Evolutionary conservation across 2,888 invertebrate species (phyloP).

Genomic region (Parasteatoda lunata): DNA sequence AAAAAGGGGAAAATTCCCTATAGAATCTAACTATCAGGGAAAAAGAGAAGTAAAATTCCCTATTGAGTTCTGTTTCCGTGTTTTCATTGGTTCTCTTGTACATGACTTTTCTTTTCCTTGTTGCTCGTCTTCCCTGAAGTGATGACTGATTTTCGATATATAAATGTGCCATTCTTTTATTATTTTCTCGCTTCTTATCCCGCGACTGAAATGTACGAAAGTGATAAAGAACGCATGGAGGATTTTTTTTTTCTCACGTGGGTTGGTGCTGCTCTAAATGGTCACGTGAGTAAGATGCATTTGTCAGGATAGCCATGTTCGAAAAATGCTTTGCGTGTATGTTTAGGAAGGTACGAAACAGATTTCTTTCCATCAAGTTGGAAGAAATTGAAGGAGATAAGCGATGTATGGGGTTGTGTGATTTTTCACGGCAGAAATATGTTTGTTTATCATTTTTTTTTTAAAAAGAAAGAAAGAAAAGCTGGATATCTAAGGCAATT

Average conservation of each 20-base stretch:
- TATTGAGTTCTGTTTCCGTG: too few relatives aligned
- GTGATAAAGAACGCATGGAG: conserved; percentile 16
- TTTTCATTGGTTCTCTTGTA: not conserved
- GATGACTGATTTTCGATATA: conserved; percentile 36
- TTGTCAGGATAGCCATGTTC: conserved; percentile 22
- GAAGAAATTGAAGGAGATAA: not conserved
- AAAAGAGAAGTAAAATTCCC: too few relatives aligned
- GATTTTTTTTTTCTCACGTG: conserved; percentile 15
- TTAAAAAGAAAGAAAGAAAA: too few relatives aligned
- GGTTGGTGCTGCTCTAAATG: conserved; percentile 21
- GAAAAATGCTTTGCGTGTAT: not conserved
- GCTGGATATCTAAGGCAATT: too few relatives aligned
- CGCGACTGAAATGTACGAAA: conserved; percentile 30
- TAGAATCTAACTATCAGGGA: too few relatives aligned
- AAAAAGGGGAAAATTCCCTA: too few relatives aligned
- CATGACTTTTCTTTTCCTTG: conserved; percentile 6
- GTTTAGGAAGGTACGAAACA: not conserved
- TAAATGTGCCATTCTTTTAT: not conserved
- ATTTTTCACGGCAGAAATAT: too few relatives aligned
- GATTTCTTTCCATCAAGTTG: not conserved
- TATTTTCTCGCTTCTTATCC: not conserved
- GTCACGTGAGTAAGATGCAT: conserved; percentile 53
- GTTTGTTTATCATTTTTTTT: too few relatives aligned
- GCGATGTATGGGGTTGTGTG: too few relatives aligned
- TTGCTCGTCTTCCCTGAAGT: conserved; percentile 20